Evolutionary conservation across 2,797 vertebrate genomes (phyloP).

Genomic region (Myotis findleyi): DNA sequence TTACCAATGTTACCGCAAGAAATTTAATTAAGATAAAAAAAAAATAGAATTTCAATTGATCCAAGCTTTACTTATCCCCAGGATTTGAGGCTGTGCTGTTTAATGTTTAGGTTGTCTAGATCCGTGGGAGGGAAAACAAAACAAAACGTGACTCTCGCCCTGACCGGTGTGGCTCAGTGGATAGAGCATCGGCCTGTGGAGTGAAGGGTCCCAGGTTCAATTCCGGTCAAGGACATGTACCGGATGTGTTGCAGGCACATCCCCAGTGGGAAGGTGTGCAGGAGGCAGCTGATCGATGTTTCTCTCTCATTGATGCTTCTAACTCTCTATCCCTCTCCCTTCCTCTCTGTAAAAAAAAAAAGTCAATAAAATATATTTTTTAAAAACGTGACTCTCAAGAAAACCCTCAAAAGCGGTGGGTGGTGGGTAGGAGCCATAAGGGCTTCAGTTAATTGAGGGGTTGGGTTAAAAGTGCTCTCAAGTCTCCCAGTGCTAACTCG

Average conservation of each 20-base stretch:
- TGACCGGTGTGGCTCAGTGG: too few relatives aligned
- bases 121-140: background rate
- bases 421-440: fast-evolving
- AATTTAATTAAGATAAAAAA: background rate
- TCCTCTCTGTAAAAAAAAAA: too few relatives aligned
- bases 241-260: too few relatives aligned
- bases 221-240: too few relatives aligned
- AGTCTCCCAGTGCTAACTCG: background rate
- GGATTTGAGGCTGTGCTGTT: background rate
- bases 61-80: background rate
- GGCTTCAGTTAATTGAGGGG: background rate
- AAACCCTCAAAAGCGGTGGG: background rate
- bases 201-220: fast-evolving
- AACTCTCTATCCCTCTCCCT: too few relatives aligned
- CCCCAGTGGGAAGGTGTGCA: too few relatives aligned
- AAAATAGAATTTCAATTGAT: background rate
- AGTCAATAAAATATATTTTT: too few relatives aligned
- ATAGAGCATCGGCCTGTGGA: too few relatives aligned
- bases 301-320: too few relatives aligned
- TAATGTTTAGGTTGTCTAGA: background rate
- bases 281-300: too few relatives aligned
- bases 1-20: background rate
- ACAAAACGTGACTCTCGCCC: background rate
- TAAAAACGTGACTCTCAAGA: background rate
- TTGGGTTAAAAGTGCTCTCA: background rate